Evolutionary conservation across 35 echinoderm and acorn worm genomes (phyloP), one percentile per base, ranked within the genome.

Genomic region (Lytechinus pictus): DNA sequence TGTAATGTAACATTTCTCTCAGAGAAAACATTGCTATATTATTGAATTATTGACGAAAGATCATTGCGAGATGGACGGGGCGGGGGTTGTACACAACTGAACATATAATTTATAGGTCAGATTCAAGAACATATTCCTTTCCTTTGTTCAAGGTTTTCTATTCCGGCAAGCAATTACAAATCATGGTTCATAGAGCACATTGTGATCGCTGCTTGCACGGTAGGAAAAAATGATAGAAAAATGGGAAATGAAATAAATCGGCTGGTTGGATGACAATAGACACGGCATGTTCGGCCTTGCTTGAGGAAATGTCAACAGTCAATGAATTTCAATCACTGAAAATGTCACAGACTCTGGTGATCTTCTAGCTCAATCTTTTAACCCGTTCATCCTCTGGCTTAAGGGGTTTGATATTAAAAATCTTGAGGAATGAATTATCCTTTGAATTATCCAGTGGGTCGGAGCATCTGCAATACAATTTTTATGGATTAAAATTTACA

Each of bases 151-250:
- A 79, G 19, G 66, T 79, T 3, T 79, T n/a, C 19, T 79, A 24
- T 71, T 79, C 3, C 66, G 66, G 66, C 66, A 79, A 79, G 21
- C n/a, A 24, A 79, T 79, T 16, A 79, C 16, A 79, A 24, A 16
- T 24, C 66, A 79, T 79, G 66, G 66, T 79, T 79, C 66, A 79
- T 24, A 6, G 66, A 79, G 19, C 66, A 79, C 66, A 79, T 79
- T 79, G 66, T 79, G 66, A 79, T 24, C 16, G 21, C 66, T 14
- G 66, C 66, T 79, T 79, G 16, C 21, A 24, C 19, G 8, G 19
- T 79, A 79, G 66, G 57, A 79, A 79, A 71, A 79, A 79, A 79
- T 79, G 66, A 79, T 79, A 79, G 66, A 79, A 79, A 79, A 79
- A 24, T 79, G 66, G 66, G 66, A 79, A 79, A 79, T 79, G 66